phyloP scores from a whole-genome alignment of 2,888 invertebrate genomes.

The Gandaritis pyraliata region DNA sequence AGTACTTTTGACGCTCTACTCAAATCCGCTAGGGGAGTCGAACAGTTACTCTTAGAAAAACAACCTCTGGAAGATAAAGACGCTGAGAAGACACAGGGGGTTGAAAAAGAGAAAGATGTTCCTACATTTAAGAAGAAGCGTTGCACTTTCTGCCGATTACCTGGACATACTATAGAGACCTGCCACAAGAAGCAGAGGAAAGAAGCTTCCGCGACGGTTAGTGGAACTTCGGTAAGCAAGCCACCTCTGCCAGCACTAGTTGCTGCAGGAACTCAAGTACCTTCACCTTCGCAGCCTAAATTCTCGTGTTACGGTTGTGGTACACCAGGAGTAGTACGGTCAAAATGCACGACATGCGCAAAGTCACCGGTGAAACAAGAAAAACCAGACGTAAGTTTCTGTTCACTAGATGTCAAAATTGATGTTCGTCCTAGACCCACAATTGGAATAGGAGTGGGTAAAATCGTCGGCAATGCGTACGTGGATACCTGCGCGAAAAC shows the following conservation, averaged over 20 bases:
- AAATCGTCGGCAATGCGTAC: conserved; percentile 31
- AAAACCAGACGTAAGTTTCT: conserved; percentile 27
- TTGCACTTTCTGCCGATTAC: conserved; percentile 8
- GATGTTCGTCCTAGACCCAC: conserved; percentile 31
- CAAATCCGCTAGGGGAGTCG: conserved; percentile 10
- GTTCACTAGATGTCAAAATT: conserved; percentile 11
- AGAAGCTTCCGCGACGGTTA: background rate
- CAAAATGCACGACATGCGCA: conserved; percentile 27
- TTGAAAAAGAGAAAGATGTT: background rate
- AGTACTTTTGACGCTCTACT: conserved; percentile 6
- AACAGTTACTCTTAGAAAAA: conserved; percentile 6
- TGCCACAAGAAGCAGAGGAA: conserved; percentile 11
- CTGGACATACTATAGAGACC: conserved; percentile 6
- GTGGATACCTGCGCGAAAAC: conserved; percentile 29
- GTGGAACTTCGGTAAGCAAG: conserved; percentile 1
- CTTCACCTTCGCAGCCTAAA: conserved; percentile 34
- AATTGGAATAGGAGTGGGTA: conserved; percentile 29
- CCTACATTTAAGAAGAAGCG: conserved; percentile 7
- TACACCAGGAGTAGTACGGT: conserved; percentile 30
- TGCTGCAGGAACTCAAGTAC: conserved; percentile 26
- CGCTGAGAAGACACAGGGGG: background rate
- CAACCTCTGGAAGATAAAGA: background rate
- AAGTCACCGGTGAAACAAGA: conserved; percentile 4
- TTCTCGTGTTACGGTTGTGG: conserved; percentile 38
- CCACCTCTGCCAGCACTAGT: background rate